Evolutionary conservation across 1,140 invertebrate species (phyloP), one percentile per base, ranked within the genome.

Genomic region (Arion vulgaris): DNA sequence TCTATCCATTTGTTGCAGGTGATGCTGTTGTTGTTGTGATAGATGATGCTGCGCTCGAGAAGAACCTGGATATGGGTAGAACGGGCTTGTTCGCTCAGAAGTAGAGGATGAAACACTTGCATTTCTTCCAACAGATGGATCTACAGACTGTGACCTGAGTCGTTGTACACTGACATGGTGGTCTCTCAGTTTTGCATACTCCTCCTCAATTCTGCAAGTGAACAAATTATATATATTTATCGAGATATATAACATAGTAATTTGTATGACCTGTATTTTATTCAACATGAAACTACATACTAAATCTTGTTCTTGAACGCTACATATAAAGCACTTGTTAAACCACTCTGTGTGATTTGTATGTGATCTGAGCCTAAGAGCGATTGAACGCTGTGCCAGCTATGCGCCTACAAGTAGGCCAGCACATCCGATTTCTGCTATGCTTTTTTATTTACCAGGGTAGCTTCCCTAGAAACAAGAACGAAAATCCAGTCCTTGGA

Each of bases 191-290:
- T 57, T 38, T 9, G 77, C 57, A 41, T 79, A 79, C 36, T 79
- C 77, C 57, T 79, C 77, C 19, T 79, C 77, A 68, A 79, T 79
- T 51, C 77, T 79, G 45, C 49, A 62, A 81, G 68, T 32, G 41
- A 26, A 38, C n/a, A 71, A 32, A 41, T 41, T 68, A n/a, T 1
- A 51, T n/a, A n/a, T 39, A 1, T 36, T 62, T 79, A 68, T 34
- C 41, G 26, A 53, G 9, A 7, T 19, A 11, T n/a, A 57, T 28
- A 19, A 45, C 45, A 28, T 15, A 5, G n/a, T 26, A 45, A 15
- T 15, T n/a, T 45, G 41, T 45, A 45, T 45, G 5, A 7, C 41
- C 41, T 45, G 15, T 15, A 45, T 45, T 45, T 45, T 5, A 45
- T 45, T 45, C 5, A 45, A 45, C 41, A 45, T 45, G 5, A 45